Percentiles rank a stretch among this genome's conserved stretches.
Conservation (phyloP, 1,140 invertebrate genomes). For the Meloidogyne floridensis region DNA sequence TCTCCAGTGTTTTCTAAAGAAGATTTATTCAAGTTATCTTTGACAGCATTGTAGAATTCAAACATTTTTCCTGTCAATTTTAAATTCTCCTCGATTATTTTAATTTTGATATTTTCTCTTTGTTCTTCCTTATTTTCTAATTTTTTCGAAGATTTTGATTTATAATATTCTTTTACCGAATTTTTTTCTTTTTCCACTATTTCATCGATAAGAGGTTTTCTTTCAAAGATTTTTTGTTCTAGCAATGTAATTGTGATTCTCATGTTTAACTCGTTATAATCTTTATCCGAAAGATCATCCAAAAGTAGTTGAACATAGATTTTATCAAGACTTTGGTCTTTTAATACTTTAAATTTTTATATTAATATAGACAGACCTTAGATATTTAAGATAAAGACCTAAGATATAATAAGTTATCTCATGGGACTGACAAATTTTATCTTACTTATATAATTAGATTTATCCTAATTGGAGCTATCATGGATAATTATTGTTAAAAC, state of each 20-base stretch:
- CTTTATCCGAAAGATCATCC: background rate
- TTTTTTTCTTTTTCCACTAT: background rate
- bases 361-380: too few species aligned
- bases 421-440: too few species aligned
- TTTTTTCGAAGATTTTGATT: background rate
- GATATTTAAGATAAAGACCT: too few species aligned
- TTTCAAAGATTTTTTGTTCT: background rate
- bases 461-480: too few species aligned
- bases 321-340: background rate
- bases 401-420: too few species aligned
- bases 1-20: background rate
- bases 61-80: background rate
- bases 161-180: too few species aligned
- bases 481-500: too few species aligned
- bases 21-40: background rate
- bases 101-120: background rate
- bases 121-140: background rate
- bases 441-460: too few species aligned
- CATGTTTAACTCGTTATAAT: background rate
- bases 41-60: background rate
- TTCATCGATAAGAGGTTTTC: background rate
- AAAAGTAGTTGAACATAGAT: background rate
- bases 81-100: background rate
- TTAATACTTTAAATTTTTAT: too few species aligned
- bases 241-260: background rate